A percentile compares a stretch with the other conserved stretches of the same genome.
These are phyloP conservation scores for Drosophila kanekoi DNA, from an alignment of 2,888 invertebrate species.

Conservation along the genomic window DNA sequence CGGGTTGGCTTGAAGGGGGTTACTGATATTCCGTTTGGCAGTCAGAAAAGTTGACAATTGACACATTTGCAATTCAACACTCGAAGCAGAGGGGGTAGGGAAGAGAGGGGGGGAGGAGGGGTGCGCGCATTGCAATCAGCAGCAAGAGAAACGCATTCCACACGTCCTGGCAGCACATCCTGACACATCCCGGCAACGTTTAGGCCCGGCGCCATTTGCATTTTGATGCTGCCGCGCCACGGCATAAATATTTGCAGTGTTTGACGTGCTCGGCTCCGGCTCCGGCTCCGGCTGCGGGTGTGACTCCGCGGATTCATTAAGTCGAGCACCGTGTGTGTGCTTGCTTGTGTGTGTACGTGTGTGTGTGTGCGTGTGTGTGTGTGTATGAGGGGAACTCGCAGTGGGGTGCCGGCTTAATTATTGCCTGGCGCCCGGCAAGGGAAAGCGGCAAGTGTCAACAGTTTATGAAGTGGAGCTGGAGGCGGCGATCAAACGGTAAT, in stretches of 20 bases:
- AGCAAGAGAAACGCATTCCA: slow-evolving; percentile 26
- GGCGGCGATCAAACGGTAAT: slow-evolving; percentile 70
- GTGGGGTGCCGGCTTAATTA: slow-evolving; percentile 65
- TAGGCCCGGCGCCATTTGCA: slow-evolving; percentile 72
- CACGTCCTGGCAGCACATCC: slow-evolving; percentile 14
- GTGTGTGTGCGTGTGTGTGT: slow-evolving; percentile 20
- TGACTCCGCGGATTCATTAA: slow-evolving; percentile 67
- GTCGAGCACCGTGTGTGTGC: slow-evolving; percentile 55
- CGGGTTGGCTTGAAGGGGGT: not conserved
- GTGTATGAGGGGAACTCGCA: slow-evolving; percentile 39
- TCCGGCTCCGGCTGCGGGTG: slow-evolving; percentile 20
- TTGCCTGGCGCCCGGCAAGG: slow-evolving; percentile 53
- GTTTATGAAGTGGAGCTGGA: slow-evolving; percentile 59
- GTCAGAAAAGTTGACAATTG: slow-evolving; percentile 77
- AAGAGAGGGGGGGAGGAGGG: not conserved
- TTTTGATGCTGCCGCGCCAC: slow-evolving; percentile 68
- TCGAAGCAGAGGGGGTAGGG: slow-evolving; percentile 42
- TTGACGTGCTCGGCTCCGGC: slow-evolving; percentile 63
- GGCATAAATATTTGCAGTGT: slow-evolving; percentile 81
- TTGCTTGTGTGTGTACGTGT: slow-evolving; percentile 9
- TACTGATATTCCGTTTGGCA: slow-evolving; percentile 61
- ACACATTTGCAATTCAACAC: slow-evolving; percentile 81
- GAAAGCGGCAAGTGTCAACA: slow-evolving; percentile 64
- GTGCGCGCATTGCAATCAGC: slow-evolving; percentile 53
- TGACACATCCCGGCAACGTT: slow-evolving; percentile 50